A percentile compares a stretch with the other conserved stretches of the same genome.
phyloP scores from a whole-genome alignment of 2,888 invertebrate species.

The Marronus borbonicus region DNA sequence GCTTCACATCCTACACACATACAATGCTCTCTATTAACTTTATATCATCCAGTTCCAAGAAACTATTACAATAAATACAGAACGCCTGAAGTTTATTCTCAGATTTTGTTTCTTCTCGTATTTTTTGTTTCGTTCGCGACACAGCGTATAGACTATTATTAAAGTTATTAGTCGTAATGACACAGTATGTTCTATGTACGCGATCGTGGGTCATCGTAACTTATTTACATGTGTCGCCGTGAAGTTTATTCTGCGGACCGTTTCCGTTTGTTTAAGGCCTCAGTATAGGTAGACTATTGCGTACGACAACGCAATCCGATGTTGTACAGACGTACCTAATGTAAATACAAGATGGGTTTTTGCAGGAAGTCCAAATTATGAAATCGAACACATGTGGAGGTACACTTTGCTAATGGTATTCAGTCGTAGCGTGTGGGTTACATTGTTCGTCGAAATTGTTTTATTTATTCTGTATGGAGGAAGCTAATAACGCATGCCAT shows the following conservation, averaged over 20 bases:
- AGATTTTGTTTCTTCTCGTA: too few relatives aligned
- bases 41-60: too few relatives aligned
- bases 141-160: background rate
- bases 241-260: constrained; percentile 13
- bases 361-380: constrained; percentile 16
- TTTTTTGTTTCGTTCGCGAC: background rate
- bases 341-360: constrained; percentile 19
- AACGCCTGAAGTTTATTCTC: too few relatives aligned
- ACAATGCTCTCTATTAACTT: too few relatives aligned
- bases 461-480: too few relatives aligned
- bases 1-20: too few relatives aligned
- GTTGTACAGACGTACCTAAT: constrained; percentile 2
- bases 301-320: constrained; percentile 2
- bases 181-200: background rate
- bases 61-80: too few relatives aligned
- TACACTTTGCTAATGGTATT: background rate
- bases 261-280: constrained; percentile 24
- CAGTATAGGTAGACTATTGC: constrained; percentile 6
- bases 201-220: background rate
- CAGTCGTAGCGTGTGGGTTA: too few relatives aligned
- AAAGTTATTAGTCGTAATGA: background rate
- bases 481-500: too few relatives aligned
- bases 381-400: constrained; percentile 1
- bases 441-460: too few relatives aligned
- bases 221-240: constrained; percentile 4